Conservation (phyloP, 2,888 invertebrate species). For the Melanargia galathea region DNA sequence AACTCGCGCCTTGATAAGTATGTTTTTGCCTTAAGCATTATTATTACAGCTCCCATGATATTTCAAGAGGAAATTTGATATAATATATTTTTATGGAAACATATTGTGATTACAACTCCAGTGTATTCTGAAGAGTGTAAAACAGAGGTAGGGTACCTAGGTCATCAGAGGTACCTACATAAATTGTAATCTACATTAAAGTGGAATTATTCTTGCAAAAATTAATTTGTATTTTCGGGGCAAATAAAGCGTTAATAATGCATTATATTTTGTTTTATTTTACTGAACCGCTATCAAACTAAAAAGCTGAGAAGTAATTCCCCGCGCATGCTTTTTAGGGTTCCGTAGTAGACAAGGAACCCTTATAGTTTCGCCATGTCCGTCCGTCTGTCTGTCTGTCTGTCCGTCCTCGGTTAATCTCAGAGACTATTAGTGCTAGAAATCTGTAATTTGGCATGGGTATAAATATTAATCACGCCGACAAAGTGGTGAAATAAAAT, state of each 20-base stretch:
- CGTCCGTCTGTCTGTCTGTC: no score
- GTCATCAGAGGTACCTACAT: constrained; percentile 57
- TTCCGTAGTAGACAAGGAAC: no score
- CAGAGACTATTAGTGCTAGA: no score
- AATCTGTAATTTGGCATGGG: no score
- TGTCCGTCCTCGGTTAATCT: no score
- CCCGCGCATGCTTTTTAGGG: no score
- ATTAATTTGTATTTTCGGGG: constrained; percentile 80
- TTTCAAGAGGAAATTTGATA: constrained; percentile 63
- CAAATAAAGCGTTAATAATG: constrained; percentile 80
- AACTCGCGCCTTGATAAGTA: background rate
- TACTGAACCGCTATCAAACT: background rate
- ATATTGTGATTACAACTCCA: constrained; percentile 63
- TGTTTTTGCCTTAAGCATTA: constrained; percentile 46
- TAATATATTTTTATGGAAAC: constrained; percentile 75
- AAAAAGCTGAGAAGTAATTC: no score
- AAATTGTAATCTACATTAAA: constrained; percentile 40
- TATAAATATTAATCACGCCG: no score
- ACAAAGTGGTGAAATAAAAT: no score
- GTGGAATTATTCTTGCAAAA: constrained; percentile 75
- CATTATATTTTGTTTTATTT: constrained; percentile 57
- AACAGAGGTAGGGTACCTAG: no score
- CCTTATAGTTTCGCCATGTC: no score
- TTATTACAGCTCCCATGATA: constrained; percentile 75
- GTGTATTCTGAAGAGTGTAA: constrained; percentile 43